Percentiles rank a stretch among this genome's conserved stretches.
Evolutionary conservation across 30 jellyfish, hydroid and myxozoan species (phyloP).

Genomic region (Calvadosia cruxmelitensis): DNA sequence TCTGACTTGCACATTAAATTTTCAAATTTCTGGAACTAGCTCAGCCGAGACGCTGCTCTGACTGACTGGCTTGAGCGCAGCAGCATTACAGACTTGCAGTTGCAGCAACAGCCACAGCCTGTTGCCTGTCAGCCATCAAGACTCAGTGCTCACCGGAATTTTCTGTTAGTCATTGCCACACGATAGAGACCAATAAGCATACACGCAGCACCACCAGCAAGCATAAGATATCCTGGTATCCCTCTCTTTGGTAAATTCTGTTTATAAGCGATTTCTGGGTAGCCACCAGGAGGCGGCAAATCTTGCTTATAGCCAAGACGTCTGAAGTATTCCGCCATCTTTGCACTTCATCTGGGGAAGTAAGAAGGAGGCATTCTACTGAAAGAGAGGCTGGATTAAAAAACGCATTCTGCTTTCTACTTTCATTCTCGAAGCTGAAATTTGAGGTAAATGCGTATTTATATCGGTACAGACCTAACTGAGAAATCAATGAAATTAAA

Average conservation of each 20-base stretch:
- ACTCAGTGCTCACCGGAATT: conserved; percentile 31
- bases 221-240: conserved; percentile 65
- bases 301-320: conserved; percentile 83
- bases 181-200: conserved; percentile 74
- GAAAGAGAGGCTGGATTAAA: no score
- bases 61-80: no score
- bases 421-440: no score
- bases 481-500: no score
- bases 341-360: no score
- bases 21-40: no score
- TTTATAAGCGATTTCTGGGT: conserved; percentile 52
- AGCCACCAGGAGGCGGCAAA: conserved; percentile 97
- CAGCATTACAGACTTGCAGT: neutral
- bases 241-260: conserved; percentile 86
- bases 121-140: neutral
- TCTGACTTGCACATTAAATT: no score
- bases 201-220: conserved; percentile 60
- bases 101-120: neutral
- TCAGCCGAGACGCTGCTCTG: no score
- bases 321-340: conserved; percentile 78
- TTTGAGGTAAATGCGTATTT: no score
- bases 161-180: conserved; percentile 46
- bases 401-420: no score
- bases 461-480: no score
- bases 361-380: no score